Base-by-base conservation (phyloP, 1,140 invertebrate genomes). In the Tetramorium parvispinum region DNA sequence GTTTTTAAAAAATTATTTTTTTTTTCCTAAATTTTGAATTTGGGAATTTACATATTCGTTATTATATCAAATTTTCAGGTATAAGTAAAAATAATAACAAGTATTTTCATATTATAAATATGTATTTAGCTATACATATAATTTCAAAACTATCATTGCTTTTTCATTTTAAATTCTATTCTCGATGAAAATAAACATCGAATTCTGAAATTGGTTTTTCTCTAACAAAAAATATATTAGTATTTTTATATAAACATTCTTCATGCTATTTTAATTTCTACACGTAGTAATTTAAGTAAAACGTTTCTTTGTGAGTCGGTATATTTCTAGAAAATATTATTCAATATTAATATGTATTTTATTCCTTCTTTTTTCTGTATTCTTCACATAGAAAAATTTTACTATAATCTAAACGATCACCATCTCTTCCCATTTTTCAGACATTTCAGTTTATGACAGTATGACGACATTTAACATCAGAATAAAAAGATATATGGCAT, bases 391-490 rank as follows among this genome's bases (percentile, higher is more conserved):
- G 10, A 21, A 51, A 40, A 46, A 51, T 53, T 68, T 66, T 63
- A 79, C 43, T 8, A 32, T 68, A 27, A 78, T 11, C 5, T 11
- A 21, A 82, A n/a, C 10, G 65, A 82, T 37, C 13, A 16, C n/a
- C 16, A 4, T 18, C 40, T 71, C 51, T 71, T 43, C 18, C n/a
- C 21, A 57, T 71, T 55, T 66, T 71, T 71, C 78, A 40, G 21
- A 27, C 63, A 63, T 61, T 27, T 77, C 21, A 61, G 24, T 24
- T 24, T 24, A 46, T 40, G 59, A 37, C 59, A 79, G 43, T 51
- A 68, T 27, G 77, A 81, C 46, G 37, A 65, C 61, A 46, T 68
- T 81, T 68, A 68, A 81, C 46, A 55, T 81, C 85, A 85, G 46
- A 27, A 51, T 85, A 81, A 75, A 77, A 71, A 82, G 85, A 86